Evolutionary conservation across 2,113 vertebrate genomes (phyloP).

Genomic region (Riparia riparia): DNA sequence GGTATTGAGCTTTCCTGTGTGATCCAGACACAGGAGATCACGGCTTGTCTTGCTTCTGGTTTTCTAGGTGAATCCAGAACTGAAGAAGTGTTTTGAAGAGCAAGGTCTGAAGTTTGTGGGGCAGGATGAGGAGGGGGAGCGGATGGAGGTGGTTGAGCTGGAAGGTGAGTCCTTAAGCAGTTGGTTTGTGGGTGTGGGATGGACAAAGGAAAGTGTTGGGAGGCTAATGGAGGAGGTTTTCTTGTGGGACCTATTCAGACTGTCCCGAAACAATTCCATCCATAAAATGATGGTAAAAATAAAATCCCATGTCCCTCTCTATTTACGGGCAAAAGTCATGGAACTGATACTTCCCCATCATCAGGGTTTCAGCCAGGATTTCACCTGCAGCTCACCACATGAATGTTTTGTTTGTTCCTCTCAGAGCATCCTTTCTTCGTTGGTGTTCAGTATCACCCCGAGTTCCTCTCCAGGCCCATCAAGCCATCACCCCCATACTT

Average conservation of each 20-base stretch:
- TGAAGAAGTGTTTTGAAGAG: conserved; percentile 88
- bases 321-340: neutral
- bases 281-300: neutral
- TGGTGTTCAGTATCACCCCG: conserved; percentile 95
- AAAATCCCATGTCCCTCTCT: neutral
- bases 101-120: conserved; percentile 92
- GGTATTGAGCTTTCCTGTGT: neutral
- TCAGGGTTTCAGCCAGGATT: fast-evolving
- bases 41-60: neutral
- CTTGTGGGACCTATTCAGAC: neutral
- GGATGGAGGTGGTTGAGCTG: conserved; percentile 95
- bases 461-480: conserved; percentile 95
- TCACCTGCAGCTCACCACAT: neutral
- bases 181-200: neutral
- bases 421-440: conserved; percentile 94
- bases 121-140: conserved; percentile 92
- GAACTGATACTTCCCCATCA: neutral
- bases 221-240: neutral
- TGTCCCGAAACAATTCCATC: neutral
- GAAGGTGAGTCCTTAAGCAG: conserved; percentile 78
- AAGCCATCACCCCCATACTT: conserved; percentile 95
- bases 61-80: conserved; percentile 91
- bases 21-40: neutral
- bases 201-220: neutral
- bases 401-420: neutral